Conservation (phyloP, 2,113 vertebrate species). For the Thunnus maccoyii region DNA sequence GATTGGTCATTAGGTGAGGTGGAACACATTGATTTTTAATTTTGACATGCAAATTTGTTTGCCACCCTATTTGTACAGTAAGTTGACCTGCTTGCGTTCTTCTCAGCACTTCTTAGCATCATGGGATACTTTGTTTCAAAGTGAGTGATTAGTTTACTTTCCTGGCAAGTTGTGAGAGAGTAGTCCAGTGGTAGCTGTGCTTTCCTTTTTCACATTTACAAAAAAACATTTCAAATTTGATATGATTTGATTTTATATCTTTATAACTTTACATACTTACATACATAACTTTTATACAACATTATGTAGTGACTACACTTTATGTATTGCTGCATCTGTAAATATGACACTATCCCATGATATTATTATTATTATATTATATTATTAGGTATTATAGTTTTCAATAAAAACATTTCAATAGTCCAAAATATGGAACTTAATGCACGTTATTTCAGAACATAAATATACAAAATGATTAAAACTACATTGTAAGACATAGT, state of each 20-base stretch:
- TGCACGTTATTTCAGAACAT: neutral
- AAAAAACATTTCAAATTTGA: neutral
- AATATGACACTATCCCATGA: neutral
- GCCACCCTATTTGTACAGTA: slow-evolving; percentile 81
- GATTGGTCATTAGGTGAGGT: slow-evolving; percentile 87
- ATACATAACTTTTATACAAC: neutral
- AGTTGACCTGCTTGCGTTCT: slow-evolving; percentile 71
- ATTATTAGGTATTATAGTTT: neutral
- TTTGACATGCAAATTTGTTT: slow-evolving; percentile 86
- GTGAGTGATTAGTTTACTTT: slow-evolving; percentile 78
- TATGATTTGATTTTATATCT: neutral
- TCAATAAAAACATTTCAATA: neutral
- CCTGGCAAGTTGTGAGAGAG: slow-evolving; percentile 57
- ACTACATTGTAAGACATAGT: too few relatives aligned
- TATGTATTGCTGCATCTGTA: neutral
- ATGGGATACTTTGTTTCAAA: slow-evolving; percentile 69
- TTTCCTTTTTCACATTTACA: neutral
- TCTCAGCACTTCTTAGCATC: slow-evolving; percentile 75
- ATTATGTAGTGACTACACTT: neutral
- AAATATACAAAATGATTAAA: neutral
- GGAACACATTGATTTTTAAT: slow-evolving; percentile 87
- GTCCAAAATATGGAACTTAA: neutral
- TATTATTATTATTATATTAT: neutral
- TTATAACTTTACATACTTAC: neutral
- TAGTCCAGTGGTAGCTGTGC: neutral